These are phyloP conservation scores for Eupithecia centaureata DNA, from an alignment of 2,888 invertebrate species.

Conservation along the genomic window DNA sequence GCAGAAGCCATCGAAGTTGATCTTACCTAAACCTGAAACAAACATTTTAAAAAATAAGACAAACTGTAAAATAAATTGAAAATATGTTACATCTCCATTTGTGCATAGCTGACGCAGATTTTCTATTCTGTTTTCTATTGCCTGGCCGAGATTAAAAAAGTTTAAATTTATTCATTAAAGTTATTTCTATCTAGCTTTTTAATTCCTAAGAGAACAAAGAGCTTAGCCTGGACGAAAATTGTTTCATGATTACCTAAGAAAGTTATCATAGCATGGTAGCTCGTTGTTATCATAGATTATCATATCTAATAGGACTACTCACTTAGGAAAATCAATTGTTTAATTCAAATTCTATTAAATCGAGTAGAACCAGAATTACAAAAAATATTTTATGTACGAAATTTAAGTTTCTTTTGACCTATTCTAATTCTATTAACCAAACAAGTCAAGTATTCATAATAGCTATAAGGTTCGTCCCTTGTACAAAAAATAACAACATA, in stretches of 20 bases:
- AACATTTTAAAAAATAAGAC: neutral
- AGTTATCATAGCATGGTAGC: too few species aligned
- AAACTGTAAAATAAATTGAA: neutral
- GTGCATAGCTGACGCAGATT: too few species aligned
- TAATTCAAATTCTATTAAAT: neutral
- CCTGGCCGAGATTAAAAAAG: too few species aligned
- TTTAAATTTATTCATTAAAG: neutral
- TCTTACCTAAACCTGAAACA: conserved; percentile 89
- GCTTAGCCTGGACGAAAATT: neutral
- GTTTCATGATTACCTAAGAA: too few species aligned
- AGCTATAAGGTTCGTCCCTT: neutral
- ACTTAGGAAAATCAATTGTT: neutral
- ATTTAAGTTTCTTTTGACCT: too few species aligned
- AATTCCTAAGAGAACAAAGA: neutral
- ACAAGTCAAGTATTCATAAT: neutral
- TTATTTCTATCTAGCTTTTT: neutral
- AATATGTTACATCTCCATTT: too few species aligned
- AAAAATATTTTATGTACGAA: neutral
- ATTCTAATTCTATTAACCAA: too few species aligned
- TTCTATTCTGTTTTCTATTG: too few species aligned
- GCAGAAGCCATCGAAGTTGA: conserved; percentile 97
- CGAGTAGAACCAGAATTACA: neutral
- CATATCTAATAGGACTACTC: too few species aligned
- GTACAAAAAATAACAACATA: neutral
- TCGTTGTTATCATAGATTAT: too few species aligned